Conservation (phyloP, 2,888 invertebrate genomes). For the Aproaerema taeniolella region DNA sequence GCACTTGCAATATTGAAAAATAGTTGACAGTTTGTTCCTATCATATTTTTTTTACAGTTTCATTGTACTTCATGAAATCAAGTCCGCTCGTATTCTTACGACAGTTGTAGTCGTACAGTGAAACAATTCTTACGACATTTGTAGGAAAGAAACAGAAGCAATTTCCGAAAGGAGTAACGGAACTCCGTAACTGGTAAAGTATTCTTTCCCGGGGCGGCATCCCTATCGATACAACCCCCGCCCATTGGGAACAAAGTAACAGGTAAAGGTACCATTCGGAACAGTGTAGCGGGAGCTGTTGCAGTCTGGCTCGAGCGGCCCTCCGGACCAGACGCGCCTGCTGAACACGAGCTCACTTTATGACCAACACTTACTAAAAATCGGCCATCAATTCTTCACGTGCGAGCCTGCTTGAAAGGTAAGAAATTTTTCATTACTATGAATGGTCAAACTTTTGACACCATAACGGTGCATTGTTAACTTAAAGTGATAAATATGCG, state of each 20-base stretch:
- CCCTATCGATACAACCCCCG: conserved; percentile 8
- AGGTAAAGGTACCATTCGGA: conserved; percentile 12
- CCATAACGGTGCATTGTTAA: no score
- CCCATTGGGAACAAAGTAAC: conserved; percentile 14
- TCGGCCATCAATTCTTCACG: background rate
- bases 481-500: background rate
- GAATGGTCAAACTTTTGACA: no score
- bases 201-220: conserved; percentile 2
- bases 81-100: no score
- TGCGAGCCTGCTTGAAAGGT: conserved; percentile 14
- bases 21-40: no score
- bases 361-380: conserved; percentile 6
- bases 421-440: conserved; percentile 12
- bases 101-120: no score
- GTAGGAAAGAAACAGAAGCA: no score
- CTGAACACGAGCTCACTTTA: conserved; percentile 1
- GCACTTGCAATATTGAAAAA: no score
- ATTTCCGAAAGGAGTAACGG: background rate
- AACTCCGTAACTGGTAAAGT: background rate
- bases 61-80: no score
- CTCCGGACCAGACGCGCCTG: conserved; percentile 17
- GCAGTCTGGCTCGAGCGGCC: conserved; percentile 26
- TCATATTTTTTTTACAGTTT: no score
- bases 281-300: conserved; percentile 1
- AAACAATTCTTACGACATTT: no score